A percentile compares a stretch with the other conserved stretches of the same genome.
Conservation (phyloP, 2,113 vertebrate species). For the Carassius gibelio region DNA sequence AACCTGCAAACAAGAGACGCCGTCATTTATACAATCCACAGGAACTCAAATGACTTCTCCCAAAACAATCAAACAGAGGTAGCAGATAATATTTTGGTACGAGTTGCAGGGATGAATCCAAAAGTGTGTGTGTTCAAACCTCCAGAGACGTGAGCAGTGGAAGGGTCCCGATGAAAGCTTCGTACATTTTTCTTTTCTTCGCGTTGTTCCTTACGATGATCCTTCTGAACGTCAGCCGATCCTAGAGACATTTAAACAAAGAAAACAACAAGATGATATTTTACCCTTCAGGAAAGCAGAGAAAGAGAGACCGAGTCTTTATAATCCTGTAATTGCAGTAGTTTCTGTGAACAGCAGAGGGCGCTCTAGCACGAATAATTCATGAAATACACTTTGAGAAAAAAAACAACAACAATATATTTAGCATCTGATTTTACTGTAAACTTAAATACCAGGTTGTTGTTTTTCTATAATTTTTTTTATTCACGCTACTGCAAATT, state of each 20-base stretch:
- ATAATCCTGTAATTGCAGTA: not conserved
- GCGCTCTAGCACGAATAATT: slow-evolving; percentile 1
- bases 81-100: not conserved
- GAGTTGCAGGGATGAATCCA: not conserved
- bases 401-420: not conserved
- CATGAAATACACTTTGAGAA: not conserved
- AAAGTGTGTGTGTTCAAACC: slow-evolving; percentile 71
- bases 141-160: slow-evolving; percentile 97
- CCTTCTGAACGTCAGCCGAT: slow-evolving; percentile 83
- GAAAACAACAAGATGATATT: not conserved
- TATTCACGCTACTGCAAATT: not conserved
- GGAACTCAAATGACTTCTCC: not conserved
- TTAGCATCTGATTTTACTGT: slow-evolving; percentile 38
- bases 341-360: slow-evolving; percentile 33
- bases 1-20: slow-evolving; percentile 73
- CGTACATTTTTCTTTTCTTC: slow-evolving; percentile 96
- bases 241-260: slow-evolving; percentile 55
- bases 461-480: no score
- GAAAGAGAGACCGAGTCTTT: not conserved
- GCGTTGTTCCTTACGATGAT: slow-evolving; percentile 99
- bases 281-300: not conserved
- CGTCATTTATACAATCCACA: not conserved
- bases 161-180: slow-evolving; percentile 95
- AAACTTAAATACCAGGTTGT: not conserved
- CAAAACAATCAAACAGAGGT: not conserved